These are phyloP conservation scores for Nyleta sp. DNA, from an alignment of 2,888 invertebrate genomes.

Conservation along the genomic window DNA sequence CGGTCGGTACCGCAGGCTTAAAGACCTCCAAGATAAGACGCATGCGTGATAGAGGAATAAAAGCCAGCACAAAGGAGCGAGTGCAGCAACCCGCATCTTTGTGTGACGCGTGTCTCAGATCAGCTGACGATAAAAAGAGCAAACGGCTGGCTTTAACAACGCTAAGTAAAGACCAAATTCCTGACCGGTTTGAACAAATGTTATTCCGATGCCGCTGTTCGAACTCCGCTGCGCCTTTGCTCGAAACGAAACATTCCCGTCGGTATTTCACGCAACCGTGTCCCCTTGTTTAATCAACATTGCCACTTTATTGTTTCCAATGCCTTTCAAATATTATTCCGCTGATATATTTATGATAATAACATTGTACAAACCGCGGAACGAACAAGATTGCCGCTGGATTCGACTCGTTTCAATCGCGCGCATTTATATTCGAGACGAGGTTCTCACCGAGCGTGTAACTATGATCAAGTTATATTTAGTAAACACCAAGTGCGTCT, in stretches of 20 bases:
- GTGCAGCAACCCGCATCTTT: conserved; percentile 52
- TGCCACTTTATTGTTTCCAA: too few relatives aligned
- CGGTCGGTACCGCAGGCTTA: not conserved
- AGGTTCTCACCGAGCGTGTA: conserved; percentile 10
- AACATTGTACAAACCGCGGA: too few relatives aligned
- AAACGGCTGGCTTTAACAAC: conserved; percentile 2
- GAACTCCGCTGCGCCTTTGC: too few relatives aligned
- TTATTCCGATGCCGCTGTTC: conserved; percentile 1
- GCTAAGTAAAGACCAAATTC: conserved; percentile 9
- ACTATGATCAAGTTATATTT: conserved; percentile 43
- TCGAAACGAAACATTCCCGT: too few relatives aligned
- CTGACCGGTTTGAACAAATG: conserved; percentile 6
- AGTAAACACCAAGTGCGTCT: conserved; percentile 36
- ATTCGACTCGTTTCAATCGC: too few relatives aligned
- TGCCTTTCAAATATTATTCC: too few relatives aligned
- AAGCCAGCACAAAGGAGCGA: conserved; percentile 41
- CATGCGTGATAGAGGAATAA: conserved; percentile 13
- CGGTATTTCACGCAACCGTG: too few relatives aligned
- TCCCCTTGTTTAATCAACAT: too few relatives aligned
- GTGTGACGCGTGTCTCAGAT: conserved; percentile 21
- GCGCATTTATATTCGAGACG: conserved; percentile 23
- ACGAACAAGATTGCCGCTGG: too few relatives aligned
- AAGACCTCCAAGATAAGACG: conserved; percentile 30
- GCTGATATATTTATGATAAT: too few relatives aligned
- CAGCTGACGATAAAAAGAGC: conserved; percentile 24